Percentiles rank a stretch among this genome's conserved stretches.
These are phyloP conservation scores for Neelides folsomi DNA, from an alignment of 2,888 invertebrate genomes.

Conservation along the genomic window DNA sequence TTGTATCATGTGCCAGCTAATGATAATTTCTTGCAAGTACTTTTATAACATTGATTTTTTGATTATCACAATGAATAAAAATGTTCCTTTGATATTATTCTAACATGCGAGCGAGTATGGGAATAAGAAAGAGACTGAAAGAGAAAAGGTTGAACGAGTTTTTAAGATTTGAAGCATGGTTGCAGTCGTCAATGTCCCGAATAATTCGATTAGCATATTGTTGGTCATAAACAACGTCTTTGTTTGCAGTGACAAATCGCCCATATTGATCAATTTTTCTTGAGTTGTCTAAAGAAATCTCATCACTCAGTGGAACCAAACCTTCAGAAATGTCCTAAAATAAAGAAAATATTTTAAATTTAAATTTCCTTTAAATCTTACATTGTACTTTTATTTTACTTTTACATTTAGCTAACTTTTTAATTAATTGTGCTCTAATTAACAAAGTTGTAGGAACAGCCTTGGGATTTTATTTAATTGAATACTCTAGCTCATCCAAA, in stretches of 20 bases:
- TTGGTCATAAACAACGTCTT: conserved; percentile 32
- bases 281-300: conserved; percentile 18
- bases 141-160: neutral
- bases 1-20: too few relatives aligned
- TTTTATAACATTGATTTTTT: too few relatives aligned
- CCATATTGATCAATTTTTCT: conserved; percentile 31
- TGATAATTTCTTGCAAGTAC: too few relatives aligned
- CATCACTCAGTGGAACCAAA: conserved; percentile 28
- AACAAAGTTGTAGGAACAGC: too few relatives aligned
- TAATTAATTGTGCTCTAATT: too few relatives aligned
- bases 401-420: neutral
- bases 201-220: conserved; percentile 31
- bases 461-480: too few relatives aligned
- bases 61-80: too few relatives aligned
- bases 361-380: neutral
- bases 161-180: conserved; percentile 5
- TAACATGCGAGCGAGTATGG: neutral
- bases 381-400: neutral
- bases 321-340: conserved; percentile 30
- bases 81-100: too few relatives aligned
- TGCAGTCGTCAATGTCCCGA: conserved; percentile 31
- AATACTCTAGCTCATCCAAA: too few relatives aligned
- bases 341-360: conserved; percentile 2
- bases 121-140: neutral
- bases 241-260: conserved; percentile 28